A percentile compares a stretch with the other conserved stretches of the same genome.
Conservation (phyloP, 2,113 vertebrate genomes). For the Rhinogobius similis region DNA sequence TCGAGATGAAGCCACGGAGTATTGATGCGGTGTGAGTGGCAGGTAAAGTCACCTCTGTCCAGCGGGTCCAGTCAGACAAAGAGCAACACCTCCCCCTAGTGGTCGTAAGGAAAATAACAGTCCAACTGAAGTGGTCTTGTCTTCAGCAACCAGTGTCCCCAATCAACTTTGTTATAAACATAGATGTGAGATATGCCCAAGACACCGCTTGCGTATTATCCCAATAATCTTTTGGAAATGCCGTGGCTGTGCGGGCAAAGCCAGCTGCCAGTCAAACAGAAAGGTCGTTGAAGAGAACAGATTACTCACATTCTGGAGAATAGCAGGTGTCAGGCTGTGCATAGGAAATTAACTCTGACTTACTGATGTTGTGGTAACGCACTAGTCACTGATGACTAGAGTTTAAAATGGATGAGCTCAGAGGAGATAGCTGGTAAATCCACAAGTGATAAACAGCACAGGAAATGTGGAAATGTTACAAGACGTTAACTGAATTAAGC, state of each 20-base stretch:
- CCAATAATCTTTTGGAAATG: conserved; percentile 4
- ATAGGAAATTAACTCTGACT: conserved; percentile 19
- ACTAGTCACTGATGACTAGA: conserved; percentile 24
- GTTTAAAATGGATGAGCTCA: conserved; percentile 52
- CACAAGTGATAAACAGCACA: conserved; percentile 52
- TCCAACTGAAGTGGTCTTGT: neutral
- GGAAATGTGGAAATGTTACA: conserved; percentile 61
- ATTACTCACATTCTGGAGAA: conserved; percentile 34
- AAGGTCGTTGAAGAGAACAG: conserved; percentile 33
- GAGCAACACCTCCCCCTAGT: conserved; percentile 63
- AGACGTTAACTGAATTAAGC: conserved; percentile 56
- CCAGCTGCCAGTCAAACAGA: conserved; percentile 9
- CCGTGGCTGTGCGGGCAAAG: conserved; percentile 25
- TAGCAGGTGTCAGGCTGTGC: conserved; percentile 13
- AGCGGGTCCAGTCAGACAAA: conserved; percentile 6
- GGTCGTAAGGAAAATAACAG: neutral
- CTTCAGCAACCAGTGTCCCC: neutral
- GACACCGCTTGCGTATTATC: conserved; percentile 2
- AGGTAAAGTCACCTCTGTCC: conserved; percentile 64
- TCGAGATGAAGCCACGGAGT: conserved; percentile 61
- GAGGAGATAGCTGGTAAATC: conserved; percentile 36
- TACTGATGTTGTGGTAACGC: neutral
- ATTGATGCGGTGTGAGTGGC: conserved; percentile 61
- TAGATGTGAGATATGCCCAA: neutral
- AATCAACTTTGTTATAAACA: conserved; percentile 1